A percentile compares a stretch with the other conserved stretches of the same genome.
phyloP scores from a whole-genome alignment of 2,797 vertebrate genomes.

The Botia almorhae region DNA sequence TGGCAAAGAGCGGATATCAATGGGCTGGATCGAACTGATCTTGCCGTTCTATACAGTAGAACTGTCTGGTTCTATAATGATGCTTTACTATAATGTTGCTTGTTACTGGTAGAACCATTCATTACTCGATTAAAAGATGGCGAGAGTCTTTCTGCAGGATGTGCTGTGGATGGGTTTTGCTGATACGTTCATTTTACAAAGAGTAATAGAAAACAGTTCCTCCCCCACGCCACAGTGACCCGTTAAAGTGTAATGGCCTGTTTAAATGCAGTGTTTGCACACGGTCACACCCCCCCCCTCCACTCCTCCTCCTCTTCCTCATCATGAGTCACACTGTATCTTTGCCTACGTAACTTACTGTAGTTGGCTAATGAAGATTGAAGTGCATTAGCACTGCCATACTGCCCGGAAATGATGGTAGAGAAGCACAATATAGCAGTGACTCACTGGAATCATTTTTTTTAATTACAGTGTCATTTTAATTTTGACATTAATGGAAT shows the following conservation, averaged over 20 bases:
- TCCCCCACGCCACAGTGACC: background rate
- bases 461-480: background rate
- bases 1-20: background rate
- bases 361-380: background rate
- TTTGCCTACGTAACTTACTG: background rate
- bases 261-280: conserved; percentile 21
- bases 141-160: conserved; percentile 3
- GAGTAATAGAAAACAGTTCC: background rate
- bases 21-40: background rate
- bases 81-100: background rate
- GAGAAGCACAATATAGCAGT: background rate
- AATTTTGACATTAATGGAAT: background rate
- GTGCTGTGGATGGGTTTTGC: conserved; percentile 12
- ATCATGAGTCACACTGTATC: background rate
- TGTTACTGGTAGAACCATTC: conserved; percentile 1
- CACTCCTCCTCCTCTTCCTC: background rate
- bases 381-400: background rate
- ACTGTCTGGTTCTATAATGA: background rate
- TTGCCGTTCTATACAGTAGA: background rate
- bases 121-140: background rate
- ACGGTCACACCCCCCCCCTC: background rate
- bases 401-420: background rate
- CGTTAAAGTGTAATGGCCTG: conserved; percentile 41
- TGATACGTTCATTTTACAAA: conserved; percentile 32
- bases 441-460: background rate